Evolutionary conservation across 2,888 invertebrate genomes (phyloP).

Genomic region (Cremastobaeus sp.): DNA sequence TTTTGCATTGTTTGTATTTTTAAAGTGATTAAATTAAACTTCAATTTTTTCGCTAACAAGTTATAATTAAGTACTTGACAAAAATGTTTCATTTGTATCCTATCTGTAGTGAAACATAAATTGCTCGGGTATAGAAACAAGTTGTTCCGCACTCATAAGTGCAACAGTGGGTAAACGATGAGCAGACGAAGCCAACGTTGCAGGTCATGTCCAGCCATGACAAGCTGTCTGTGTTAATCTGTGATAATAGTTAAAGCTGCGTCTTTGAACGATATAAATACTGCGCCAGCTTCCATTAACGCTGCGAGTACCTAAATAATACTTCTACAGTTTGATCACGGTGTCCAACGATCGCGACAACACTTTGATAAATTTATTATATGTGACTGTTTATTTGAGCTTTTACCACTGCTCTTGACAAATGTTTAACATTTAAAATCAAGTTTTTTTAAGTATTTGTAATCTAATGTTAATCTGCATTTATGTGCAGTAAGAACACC

Average conservation of each 20-base stretch:
- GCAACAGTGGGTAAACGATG: slow-evolving; percentile 56
- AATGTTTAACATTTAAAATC: no score
- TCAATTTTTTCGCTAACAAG: no score
- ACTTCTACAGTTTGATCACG: slow-evolving; percentile 62
- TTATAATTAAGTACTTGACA: slow-evolving; percentile 16
- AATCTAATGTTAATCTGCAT: no score
- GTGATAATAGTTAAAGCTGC: slow-evolving; percentile 76
- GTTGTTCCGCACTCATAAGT: slow-evolving; percentile 49
- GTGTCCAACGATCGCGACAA: slow-evolving; percentile 56
- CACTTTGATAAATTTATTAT: not conserved
- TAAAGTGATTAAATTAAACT: no score
- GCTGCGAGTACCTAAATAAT: slow-evolving; percentile 65
- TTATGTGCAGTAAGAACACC: not conserved
- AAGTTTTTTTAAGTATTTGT: no score
- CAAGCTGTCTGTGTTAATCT: slow-evolving; percentile 76
- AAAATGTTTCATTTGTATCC: slow-evolving; percentile 32
- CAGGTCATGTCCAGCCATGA: slow-evolving; percentile 68
- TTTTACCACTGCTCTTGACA: no score
- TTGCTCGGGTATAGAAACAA: not conserved
- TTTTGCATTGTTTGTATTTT: no score
- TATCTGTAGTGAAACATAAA: slow-evolving; percentile 13
- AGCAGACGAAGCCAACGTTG: slow-evolving; percentile 61
- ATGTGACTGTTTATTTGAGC: not conserved
- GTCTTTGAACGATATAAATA: slow-evolving; percentile 58
- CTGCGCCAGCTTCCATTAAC: slow-evolving; percentile 68